Conservation (phyloP, 1,140 invertebrate genomes). For the Epicauta chinensis region DNA sequence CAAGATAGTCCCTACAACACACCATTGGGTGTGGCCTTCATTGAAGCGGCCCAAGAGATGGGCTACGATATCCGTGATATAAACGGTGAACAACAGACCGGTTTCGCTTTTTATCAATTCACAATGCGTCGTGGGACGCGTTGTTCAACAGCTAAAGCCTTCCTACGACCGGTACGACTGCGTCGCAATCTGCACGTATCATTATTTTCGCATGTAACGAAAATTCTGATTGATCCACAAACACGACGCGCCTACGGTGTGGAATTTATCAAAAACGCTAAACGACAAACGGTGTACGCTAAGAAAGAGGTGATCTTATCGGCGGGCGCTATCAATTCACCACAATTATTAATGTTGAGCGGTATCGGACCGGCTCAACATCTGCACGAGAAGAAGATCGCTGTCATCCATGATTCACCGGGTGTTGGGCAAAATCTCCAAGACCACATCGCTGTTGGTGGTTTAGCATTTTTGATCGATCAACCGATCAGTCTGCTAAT, state of each 20-base stretch:
- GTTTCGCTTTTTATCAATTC: slow-evolving; percentile 73
- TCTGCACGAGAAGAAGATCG: slow-evolving; percentile 58
- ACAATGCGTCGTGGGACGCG: slow-evolving; percentile 73
- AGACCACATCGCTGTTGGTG: slow-evolving; percentile 76
- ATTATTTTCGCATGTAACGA: slow-evolving; percentile 68
- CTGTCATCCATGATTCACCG: slow-evolving; percentile 62
- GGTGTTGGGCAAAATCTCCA: slow-evolving; percentile 76
- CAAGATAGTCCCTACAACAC: slow-evolving; percentile 76
- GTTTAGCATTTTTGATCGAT: slow-evolving; percentile 73
- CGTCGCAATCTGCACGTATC: slow-evolving; percentile 69
- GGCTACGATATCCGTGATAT: slow-evolving; percentile 76
- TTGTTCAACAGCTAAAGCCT: slow-evolving; percentile 74
- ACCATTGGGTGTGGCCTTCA: slow-evolving; percentile 69
- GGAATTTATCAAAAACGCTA: slow-evolving; percentile 65
- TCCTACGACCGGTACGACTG: slow-evolving; percentile 66
- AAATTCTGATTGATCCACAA: slow-evolving; percentile 63
- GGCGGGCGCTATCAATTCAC: slow-evolving; percentile 69
- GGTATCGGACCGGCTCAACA: slow-evolving; percentile 72
- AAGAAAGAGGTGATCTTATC: slow-evolving; percentile 72
- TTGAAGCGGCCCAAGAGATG: slow-evolving; percentile 86
- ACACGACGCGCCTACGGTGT: slow-evolving; percentile 69
- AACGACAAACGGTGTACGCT: slow-evolving; percentile 58
- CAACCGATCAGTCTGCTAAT: slow-evolving; percentile 69
- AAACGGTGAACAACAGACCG: slow-evolving; percentile 74
- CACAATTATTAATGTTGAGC: slow-evolving; percentile 79